A percentile compares a stretch with the other conserved stretches of the same genome.
These are phyloP conservation scores for Sphaerophoria taeniata DNA, from an alignment of 2,888 invertebrate species.

Conservation along the genomic window DNA sequence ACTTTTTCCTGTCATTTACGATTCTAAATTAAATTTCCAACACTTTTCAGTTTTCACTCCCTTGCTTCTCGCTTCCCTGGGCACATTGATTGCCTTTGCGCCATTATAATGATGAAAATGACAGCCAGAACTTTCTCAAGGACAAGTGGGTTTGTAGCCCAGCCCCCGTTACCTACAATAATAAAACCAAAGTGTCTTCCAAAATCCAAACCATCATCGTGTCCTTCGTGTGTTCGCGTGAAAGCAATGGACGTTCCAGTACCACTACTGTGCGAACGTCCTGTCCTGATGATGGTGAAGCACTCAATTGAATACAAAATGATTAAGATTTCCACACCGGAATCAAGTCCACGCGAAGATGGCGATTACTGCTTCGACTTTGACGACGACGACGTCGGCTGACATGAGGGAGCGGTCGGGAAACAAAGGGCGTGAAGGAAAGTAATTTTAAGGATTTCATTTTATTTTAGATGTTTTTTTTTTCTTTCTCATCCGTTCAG, in stretches of 20 bases:
- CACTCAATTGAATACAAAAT: conserved; percentile 68
- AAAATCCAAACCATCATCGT: conserved; percentile 18
- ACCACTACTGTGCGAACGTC: not conserved
- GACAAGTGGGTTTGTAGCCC: conserved; percentile 6
- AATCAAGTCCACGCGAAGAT: not conserved
- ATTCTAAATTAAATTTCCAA: conserved; percentile 30
- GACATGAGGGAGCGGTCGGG: not conserved
- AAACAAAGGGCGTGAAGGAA: conserved; percentile 59
- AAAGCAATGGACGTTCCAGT: conserved; percentile 27
- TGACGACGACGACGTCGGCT: too few species aligned
- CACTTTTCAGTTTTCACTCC: too few species aligned
- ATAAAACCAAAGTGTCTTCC: conserved; percentile 43
- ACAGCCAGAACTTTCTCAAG: conserved; percentile 48
- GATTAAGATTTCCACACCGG: conserved; percentile 66
- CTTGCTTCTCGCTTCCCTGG: not conserved
- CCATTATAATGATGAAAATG: conserved; percentile 65
- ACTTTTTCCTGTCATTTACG: conserved; percentile 32
- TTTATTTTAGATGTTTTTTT: conserved; percentile 28
- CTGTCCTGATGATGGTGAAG: conserved; percentile 26
- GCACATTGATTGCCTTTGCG: conserved; percentile 62
- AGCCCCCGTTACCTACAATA: conserved; percentile 4
- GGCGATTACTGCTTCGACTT: too few species aligned
- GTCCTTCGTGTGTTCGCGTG: not conserved
- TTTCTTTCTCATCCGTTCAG: conserved; percentile 6
- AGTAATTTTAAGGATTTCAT: conserved; percentile 66